Conservation (phyloP, 2,113 vertebrate genomes). For the Prochilodus magdalenae region DNA sequence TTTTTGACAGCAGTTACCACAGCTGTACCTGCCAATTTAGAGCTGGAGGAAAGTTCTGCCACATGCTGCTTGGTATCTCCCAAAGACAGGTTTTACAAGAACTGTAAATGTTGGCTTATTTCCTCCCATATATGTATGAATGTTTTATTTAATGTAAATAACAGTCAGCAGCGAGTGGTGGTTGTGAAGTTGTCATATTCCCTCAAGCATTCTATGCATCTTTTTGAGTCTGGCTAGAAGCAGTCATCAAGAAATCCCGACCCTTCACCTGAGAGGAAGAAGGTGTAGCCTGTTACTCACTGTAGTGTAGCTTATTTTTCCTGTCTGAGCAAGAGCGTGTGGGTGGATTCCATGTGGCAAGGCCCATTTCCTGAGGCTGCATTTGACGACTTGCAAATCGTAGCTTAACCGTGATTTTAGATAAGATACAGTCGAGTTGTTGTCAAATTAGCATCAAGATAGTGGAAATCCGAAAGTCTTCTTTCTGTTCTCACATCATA, state of each 20-base stretch:
- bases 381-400: slow-evolving; percentile 13
- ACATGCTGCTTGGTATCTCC: neutral
- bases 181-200: neutral
- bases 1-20: slow-evolving; percentile 27
- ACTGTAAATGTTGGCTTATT: neutral
- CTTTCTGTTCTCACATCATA: neutral
- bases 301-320: slow-evolving; percentile 10
- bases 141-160: neutral
- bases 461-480: neutral
- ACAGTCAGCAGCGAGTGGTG: neutral
- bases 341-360: slow-evolving; percentile 11
- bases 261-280: neutral
- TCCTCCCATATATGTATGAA: neutral
- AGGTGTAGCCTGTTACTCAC: neutral
- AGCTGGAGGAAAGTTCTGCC: neutral
- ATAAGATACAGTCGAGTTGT: neutral
- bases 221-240: neutral
- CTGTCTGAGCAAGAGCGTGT: slow-evolving; percentile 23
- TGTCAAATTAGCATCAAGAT: neutral
- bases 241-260: neutral
- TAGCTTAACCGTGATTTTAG: neutral
- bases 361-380: neutral
- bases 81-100: neutral
- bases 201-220: neutral
- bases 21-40: slow-evolving; percentile 16